Evolutionary conservation across 2,797 vertebrate genomes (phyloP), one percentile per base, ranked within the genome.

Genomic region (Poeciliopsis paucimaculata): DNA sequence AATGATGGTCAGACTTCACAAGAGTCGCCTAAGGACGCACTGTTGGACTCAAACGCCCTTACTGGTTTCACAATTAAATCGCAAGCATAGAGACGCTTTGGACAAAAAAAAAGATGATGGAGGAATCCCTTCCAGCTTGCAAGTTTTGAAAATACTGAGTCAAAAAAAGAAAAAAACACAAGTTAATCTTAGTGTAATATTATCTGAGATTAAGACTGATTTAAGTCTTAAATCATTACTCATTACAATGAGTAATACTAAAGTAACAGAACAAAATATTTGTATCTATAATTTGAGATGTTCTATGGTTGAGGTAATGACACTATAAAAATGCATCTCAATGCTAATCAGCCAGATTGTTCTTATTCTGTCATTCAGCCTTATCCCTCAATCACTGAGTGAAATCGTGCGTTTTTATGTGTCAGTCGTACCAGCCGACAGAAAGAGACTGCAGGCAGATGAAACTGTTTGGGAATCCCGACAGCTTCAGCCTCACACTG

Each of bases 401-500:
- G 18, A 39, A 41, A n/a, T 15, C 2, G 0, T 2, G 6, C 1
- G 66, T 28, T 28, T 80, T 73, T 71, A 47, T 85, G 55, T 74
- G 83, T 95, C 95, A 97, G 91, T 96, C 95, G 91, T 98, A 97
- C 45, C 93, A 91, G 77, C 97, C 98, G 47, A 96, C 79, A 8
- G 98, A 98, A 83, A 99, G 94, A 83, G 90, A 89, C 88, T 93
- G 95, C 91, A 99, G 94, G 90, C 98, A 98, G 87, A 96, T 96
- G 88, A 98, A 99, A 88, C 97, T 97, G 78, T 98, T 95, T 0
- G 97, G 97, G 20, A 98, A 94, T 84, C 96, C 94, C 64, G 95
- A 96, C 91, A 98, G 86, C 75, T 91, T 98, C 93, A 99, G 94
- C 78, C 97, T 93, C 76, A 98, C 96, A 87, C 98, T 94, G 13